Evolutionary conservation across 2,113 vertebrate genomes (phyloP).

Genomic region (Thamnaconus septentrionalis): DNA sequence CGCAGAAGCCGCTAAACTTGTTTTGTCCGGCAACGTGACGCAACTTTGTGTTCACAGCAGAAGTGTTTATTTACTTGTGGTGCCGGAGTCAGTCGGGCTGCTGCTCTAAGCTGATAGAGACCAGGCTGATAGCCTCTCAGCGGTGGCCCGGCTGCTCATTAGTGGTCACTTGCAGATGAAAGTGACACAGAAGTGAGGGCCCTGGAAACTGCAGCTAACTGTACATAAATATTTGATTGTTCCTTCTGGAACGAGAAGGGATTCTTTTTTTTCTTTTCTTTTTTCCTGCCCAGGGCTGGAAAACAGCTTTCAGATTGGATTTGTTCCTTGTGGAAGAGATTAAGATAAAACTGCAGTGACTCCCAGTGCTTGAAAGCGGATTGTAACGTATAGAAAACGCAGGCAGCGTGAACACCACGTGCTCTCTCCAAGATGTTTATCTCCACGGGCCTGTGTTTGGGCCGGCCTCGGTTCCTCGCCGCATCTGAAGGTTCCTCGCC

Average conservation of each 20-base stretch:
- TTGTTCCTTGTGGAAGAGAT: too few relatives aligned
- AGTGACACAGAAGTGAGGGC: slow-evolving; percentile 19
- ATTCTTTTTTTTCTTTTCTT: neutral
- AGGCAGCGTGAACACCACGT: too few relatives aligned
- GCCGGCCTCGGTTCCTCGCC: too few relatives aligned
- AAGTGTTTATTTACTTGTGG: neutral
- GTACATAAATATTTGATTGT: slow-evolving; percentile 32
- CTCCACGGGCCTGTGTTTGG: too few relatives aligned
- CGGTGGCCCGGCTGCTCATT: neutral
- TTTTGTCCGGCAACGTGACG: too few relatives aligned
- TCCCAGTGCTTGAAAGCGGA: too few relatives aligned
- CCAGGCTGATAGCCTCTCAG: neutral
- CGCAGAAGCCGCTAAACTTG: too few relatives aligned
- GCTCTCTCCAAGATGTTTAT: too few relatives aligned
- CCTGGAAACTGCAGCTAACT: slow-evolving; percentile 6
- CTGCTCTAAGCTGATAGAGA: neutral
- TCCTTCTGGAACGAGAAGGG: neutral
- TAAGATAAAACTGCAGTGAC: too few relatives aligned
- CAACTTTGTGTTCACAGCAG: neutral
- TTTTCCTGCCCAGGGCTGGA: too few relatives aligned
- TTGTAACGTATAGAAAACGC: too few relatives aligned
- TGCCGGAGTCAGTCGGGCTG: neutral
- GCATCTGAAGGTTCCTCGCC: neutral
- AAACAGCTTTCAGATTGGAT: too few relatives aligned
- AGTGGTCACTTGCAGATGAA: slow-evolving; percentile 21